Percentiles rank a stretch among this genome's conserved stretches.
Conservation (phyloP, 2,113 vertebrate genomes). For the Oceanites oceanicus region DNA sequence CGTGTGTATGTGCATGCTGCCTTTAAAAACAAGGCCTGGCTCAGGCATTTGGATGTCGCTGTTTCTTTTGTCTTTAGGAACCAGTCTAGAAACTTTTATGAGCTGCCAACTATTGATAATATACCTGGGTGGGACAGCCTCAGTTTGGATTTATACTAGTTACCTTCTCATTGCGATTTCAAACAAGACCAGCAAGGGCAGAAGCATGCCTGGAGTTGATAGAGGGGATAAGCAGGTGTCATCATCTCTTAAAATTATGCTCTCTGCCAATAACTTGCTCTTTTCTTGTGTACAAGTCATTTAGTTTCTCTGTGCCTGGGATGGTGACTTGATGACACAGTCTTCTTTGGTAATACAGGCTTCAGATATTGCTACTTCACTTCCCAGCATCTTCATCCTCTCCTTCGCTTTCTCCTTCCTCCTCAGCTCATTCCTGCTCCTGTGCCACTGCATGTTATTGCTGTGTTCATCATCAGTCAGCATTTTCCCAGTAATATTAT, state of each 20-base stretch:
- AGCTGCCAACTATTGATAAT: background rate
- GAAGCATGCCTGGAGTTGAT: background rate
- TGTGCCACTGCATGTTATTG: background rate
- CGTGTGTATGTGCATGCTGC: background rate
- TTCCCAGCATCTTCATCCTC: background rate
- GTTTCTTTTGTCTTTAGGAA: background rate
- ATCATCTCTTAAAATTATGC: background rate
- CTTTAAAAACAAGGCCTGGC: background rate
- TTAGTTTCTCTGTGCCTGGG: background rate
- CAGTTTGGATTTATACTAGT: background rate
- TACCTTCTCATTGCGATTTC: background rate
- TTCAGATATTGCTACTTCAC: background rate
- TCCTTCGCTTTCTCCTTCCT: background rate
- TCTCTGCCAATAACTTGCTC: background rate
- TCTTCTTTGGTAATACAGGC: background rate
- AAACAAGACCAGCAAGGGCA: background rate
- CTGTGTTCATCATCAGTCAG: background rate
- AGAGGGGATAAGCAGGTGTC: background rate
- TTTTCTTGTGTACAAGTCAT: background rate
- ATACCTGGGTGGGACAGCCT: background rate
- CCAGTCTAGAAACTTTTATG: background rate
- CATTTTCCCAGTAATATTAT: background rate
- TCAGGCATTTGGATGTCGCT: background rate
- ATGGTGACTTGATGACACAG: background rate
- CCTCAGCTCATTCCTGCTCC: background rate